These are phyloP conservation scores for Notothenia coriiceps DNA, from an alignment of 2,113 vertebrate genomes.

Conservation along the genomic window DNA sequence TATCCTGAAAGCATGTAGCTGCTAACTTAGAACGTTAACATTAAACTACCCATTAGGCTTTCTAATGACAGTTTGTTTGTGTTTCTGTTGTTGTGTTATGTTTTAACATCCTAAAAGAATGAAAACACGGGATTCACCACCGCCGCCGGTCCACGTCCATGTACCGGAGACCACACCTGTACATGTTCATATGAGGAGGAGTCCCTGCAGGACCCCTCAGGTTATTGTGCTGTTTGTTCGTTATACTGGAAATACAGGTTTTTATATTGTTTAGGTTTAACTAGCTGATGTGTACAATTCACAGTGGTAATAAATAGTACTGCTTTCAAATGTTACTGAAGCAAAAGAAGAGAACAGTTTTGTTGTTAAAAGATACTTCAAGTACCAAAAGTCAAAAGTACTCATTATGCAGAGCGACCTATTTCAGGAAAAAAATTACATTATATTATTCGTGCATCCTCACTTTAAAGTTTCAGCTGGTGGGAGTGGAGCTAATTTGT, in stretches of 20 bases:
- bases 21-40: neutral
- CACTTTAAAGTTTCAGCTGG: neutral
- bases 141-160: slow-evolving; percentile 93
- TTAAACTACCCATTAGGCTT: rapidly evolving
- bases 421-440: neutral
- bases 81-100: neutral
- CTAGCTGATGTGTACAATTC: neutral
- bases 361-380: neutral
- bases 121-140: slow-evolving; percentile 89
- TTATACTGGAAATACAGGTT: neutral
- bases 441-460: neutral
- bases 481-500: neutral
- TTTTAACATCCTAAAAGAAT: slow-evolving; percentile 74
- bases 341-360: no score
- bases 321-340: neutral
- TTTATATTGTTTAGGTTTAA: no score
- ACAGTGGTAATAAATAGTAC: neutral
- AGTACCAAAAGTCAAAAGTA: neutral
- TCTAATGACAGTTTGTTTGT: rapidly evolving
- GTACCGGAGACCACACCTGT: slow-evolving; percentile 93
- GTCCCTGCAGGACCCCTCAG: slow-evolving; percentile 77
- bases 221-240: slow-evolving; percentile 23
- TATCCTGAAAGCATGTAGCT: neutral
- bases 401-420: neutral
- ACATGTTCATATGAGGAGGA: slow-evolving; percentile 94